These are phyloP conservation scores for Acrocephalus kingi DNA, from an alignment of 2,113 vertebrate genomes.

Conservation along the genomic window DNA sequence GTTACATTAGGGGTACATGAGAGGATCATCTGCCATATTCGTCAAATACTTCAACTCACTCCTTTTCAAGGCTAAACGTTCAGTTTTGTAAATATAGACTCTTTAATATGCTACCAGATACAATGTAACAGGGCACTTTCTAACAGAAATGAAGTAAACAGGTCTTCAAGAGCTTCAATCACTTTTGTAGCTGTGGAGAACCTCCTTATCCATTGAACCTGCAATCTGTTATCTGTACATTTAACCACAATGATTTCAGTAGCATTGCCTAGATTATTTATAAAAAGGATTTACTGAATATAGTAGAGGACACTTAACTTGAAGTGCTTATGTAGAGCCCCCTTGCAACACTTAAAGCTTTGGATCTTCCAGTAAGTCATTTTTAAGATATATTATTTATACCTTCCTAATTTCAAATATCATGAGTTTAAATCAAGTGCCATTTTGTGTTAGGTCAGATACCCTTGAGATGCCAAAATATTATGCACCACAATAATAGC, in stretches of 20 bases:
- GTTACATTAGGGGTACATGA: not conserved
- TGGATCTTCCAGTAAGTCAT: not conserved
- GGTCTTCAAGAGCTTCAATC: not conserved
- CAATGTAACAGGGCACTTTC: not conserved
- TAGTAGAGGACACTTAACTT: not conserved
- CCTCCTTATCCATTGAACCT: not conserved
- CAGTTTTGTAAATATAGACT: not conserved
- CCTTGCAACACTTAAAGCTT: not conserved
- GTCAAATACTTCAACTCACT: not conserved
- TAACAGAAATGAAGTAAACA: not conserved
- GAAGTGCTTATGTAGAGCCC: not conserved
- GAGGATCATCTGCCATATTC: not conserved
- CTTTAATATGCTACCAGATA: not conserved
- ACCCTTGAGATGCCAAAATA: not conserved
- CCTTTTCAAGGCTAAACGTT: not conserved
- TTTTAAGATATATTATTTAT: not conserved
- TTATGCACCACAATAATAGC: not conserved
- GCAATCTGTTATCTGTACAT: not conserved
- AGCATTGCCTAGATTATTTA: not conserved
- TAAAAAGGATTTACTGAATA: not conserved
- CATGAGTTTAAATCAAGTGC: not conserved
- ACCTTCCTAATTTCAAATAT: not conserved
- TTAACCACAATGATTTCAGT: not conserved
- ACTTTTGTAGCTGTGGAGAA: not conserved
- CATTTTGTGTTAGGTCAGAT: not conserved